Evolutionary conservation across 2,888 invertebrate genomes (phyloP), one percentile per base, ranked within the genome.

Genomic region (Micoletzkya japonica): DNA sequence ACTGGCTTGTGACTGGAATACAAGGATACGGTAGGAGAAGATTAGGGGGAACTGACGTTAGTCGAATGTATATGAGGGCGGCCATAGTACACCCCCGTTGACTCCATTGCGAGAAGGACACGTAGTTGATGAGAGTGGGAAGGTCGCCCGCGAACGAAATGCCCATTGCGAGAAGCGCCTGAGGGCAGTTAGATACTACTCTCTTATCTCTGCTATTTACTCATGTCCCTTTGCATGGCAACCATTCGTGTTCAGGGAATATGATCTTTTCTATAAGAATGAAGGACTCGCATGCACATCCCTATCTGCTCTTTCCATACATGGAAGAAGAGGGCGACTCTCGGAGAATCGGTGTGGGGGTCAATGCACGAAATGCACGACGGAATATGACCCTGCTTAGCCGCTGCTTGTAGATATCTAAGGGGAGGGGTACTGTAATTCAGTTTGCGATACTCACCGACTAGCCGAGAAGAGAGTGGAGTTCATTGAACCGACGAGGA

Each of bases 51-150:
- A 67, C 67, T 50, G 2, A 70, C 72, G 69, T 63, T 70, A 81
- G 73, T 34, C 82, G 67, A 36, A 84, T 79, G 66, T 74, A 83
- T 32, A 84, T 63, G n/a, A 84, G 72, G 24, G 81, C 81, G n/a
- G 76, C 58, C 77, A 84, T 83, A 30, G 83, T 84, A 67, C 81
- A 74, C 2, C 78, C 77, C 26, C 84, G 71, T 60, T 85, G 82
- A n/a, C 79, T 77, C 84, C 84, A 84, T 64, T 81, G 80, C 2
- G 81, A 78, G 59, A 84, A 83, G 7, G 80, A 79, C 7, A 81
- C 79, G 71, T 82, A 84, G 71, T 79, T 79, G 70, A 84, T 81
- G 56, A 84, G 66, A 36, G 54, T 7, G 64, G 79, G 72, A 44
- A 81, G 74, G 66, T 81, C 76, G 14, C 82, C 83, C 44, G 76